These are phyloP conservation scores for Parambassis ranga DNA, from an alignment of 2,797 vertebrate species.

Conservation along the genomic window DNA sequence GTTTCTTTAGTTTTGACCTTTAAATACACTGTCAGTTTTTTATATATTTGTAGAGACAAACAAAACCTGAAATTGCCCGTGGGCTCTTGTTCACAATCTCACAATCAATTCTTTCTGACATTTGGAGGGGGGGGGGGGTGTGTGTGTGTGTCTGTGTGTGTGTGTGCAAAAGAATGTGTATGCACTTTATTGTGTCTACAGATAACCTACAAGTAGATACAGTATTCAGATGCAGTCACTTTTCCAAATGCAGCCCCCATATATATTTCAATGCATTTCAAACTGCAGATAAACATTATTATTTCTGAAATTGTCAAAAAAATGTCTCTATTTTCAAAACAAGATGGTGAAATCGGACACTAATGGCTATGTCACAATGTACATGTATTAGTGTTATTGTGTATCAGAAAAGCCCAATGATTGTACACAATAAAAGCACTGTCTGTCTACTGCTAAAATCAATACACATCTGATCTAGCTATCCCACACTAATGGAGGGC, in stretches of 20 bases:
- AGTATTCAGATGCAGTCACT: slow-evolving; percentile 1
- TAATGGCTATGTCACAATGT: neutral
- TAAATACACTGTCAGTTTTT: slow-evolving; percentile 49
- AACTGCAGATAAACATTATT: neutral
- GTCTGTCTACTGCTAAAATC: slow-evolving; percentile 12
- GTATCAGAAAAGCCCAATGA: neutral
- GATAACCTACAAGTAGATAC: neutral
- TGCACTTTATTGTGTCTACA: slow-evolving; percentile 5
- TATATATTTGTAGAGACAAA: slow-evolving; percentile 42
- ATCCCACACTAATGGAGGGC: slow-evolving; percentile 34
- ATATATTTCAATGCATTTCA: neutral
- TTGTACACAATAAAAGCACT: neutral
- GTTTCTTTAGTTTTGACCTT: slow-evolving; percentile 55
- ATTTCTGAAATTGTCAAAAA: neutral
- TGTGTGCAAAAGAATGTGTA: neutral
- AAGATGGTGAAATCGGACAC: neutral
- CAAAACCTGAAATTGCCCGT: slow-evolving; percentile 52
- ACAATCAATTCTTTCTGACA: slow-evolving; percentile 71
- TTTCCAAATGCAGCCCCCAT: neutral
- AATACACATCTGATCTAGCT: slow-evolving; percentile 30
- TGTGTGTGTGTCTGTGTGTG: neutral
- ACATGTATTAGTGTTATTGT: neutral
- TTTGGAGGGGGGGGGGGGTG: slow-evolving; percentile 17
- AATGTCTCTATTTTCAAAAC: neutral
- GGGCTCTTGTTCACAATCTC: slow-evolving; percentile 49